Base-by-base conservation (phyloP, 23 tunicate genomes). In the Halocynthia roretzi region DNA sequence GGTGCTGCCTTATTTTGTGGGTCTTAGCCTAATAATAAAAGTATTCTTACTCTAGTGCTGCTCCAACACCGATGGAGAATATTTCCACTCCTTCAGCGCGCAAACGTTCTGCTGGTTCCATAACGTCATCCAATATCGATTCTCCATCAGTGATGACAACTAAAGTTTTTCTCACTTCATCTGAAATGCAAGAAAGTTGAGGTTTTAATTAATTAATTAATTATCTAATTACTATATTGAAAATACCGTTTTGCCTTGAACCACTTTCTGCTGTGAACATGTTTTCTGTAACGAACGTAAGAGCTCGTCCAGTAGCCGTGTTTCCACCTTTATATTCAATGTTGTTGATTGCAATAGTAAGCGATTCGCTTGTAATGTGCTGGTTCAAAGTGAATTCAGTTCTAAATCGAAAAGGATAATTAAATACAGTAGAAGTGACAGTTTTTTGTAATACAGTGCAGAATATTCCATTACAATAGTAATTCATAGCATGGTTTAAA, bases 71-170 rank as follows among this genome's bases (percentile, higher is more conserved):
- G 52, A 94, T 89, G 8, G 95, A 94, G 77, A 88, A 94, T 48
- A 94, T 90, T 68, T 90, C 95, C 8, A 88, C 95, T 7, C 87
- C 84, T 12, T 55, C 62, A 31, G 82, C 91, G 55, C 94, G 72
- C 22, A 94, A 82, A 21, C 83, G 76, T 15, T 70, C 60, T 8
- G 99, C 99, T 6, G 99, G 99, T 12, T 81, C 91, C 5, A 85
- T 68, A 56, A 94, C 99, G 75, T 77, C 82, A 88, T 94, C 99
- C 70, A 87, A 68, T 48, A 94, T 77, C 6, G 99, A 94, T 84
- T 94, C 99, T 7, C 99, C 99, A 72, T 94, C 99, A 31, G 99
- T 94, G 66, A 94, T 94, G 17, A 94, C 62, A 72, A 94, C 48
- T 18, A 87, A 91, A 7, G 94, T 88, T 78, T 94, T 94, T 17